Base-by-base conservation (phyloP, 2,113 vertebrate genomes). In the Pelecanus crispus region DNA sequence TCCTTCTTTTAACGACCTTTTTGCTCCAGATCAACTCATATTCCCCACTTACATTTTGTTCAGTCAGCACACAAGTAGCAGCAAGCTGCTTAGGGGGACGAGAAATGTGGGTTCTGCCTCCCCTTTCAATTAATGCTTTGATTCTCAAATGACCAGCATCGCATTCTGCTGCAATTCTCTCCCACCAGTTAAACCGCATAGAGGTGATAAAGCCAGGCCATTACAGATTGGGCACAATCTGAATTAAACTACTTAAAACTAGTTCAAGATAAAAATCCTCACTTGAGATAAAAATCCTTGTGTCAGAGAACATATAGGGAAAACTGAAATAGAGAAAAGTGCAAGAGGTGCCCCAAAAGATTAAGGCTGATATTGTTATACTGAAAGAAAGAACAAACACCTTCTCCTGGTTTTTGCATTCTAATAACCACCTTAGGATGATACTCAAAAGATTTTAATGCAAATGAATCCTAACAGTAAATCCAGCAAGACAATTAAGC, bases 381-480 rank as follows among this genome's bases (percentile, higher is more conserved):
- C 2, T 85, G 72, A 61, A 63, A 85, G 36, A 86, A 89, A 38
- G 34, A 86, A 72, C 21, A 81, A 81, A 78, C 14, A 49, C 31
- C 49, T 58, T 10, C 32, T n/a, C 21, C 50, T 45, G 59, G 3
- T 9, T 81, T 75, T 55, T 77, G 49, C 58, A 75, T 68, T 84
- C 42, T 62, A 89, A 20, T 38, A 21, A 84, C 22, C 36, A 86
- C 56, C 29, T 95, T 58, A 52, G 18, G 67, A 92, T 50, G 62
- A 75, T 52, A 59, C 32, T 92, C 62, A 82, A 49, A 81, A 53
- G 50, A 62, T 56, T 75, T 91, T 42, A 62, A 95, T 66, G 73
- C 73, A 96, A 96, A 95, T 59, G 53, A 86, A 90, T 29, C n/a
- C 40, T 61, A 71, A 74, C 40, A 89, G 53, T 70, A 88, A 90